phyloP scores from a whole-genome alignment of 2,888 invertebrate species.

The Branchipolynoe longqiensis region DNA sequence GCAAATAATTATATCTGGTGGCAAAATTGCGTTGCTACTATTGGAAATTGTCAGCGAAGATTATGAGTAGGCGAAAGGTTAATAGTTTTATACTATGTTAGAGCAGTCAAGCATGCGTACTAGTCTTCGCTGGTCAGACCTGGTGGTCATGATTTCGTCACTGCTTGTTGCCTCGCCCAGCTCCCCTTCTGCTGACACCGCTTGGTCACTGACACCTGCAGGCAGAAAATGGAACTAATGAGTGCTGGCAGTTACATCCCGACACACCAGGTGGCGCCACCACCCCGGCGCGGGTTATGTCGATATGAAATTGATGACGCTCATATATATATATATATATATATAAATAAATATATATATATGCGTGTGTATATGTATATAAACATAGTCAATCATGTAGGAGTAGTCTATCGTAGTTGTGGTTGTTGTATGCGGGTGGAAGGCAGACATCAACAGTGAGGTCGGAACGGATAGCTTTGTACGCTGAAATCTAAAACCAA shows the following conservation, averaged over 20 bases:
- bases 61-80: not conserved
- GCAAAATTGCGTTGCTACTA: not conserved
- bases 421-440: too few relatives aligned
- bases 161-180: constrained; percentile 47
- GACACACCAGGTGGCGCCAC: constrained; percentile 8
- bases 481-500: too few relatives aligned
- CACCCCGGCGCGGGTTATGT: too few relatives aligned
- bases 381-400: too few relatives aligned
- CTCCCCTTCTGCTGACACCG: constrained; percentile 47
- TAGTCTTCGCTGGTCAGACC: constrained; percentile 36
- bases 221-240: not conserved
- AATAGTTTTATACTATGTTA: not conserved
- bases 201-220: constrained; percentile 9
- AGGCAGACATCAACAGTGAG: too few relatives aligned
- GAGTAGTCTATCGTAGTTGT: too few relatives aligned
- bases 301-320: too few relatives aligned
- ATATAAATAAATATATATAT: too few relatives aligned
- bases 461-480: too few relatives aligned
- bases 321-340: too few relatives aligned
- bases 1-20: not conserved
- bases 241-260: not conserved
- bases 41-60: too few relatives aligned
- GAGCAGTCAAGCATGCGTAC: constrained; percentile 50
- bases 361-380: too few relatives aligned
- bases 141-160: constrained; percentile 51